A percentile compares a stretch with the other conserved stretches of the same genome.
These are phyloP conservation scores for Teleopsis dalmanni DNA, from an alignment of 1,140 invertebrate genomes.

Conservation along the genomic window DNA sequence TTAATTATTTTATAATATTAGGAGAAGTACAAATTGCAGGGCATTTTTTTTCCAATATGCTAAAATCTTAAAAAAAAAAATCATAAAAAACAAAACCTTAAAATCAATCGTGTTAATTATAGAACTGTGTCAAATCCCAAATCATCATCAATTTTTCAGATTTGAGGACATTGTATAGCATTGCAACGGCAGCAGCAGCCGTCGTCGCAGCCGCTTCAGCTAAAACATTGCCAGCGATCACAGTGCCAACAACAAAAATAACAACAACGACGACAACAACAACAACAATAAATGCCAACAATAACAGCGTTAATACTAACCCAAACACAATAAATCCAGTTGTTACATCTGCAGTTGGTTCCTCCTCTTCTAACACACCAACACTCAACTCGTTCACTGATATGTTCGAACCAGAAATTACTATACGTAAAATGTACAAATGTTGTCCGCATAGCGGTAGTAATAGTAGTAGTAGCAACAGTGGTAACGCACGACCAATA, in stretches of 20 bases:
- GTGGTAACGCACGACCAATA: not conserved
- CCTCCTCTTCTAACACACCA: constrained; percentile 2
- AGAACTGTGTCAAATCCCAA: constrained; percentile 4
- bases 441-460: constrained; percentile 19
- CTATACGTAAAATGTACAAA: constrained; percentile 39
- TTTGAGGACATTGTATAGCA: constrained; percentile 44
- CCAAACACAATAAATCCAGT: not conserved
- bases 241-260: constrained; percentile 1
- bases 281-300: constrained; percentile 17
- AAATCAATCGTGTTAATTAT: too few species aligned
- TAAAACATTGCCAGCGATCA: not conserved
- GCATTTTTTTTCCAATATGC: too few species aligned
- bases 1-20: too few species aligned
- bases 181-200: constrained; percentile 36
- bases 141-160: constrained; percentile 35
- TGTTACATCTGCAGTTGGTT: too few species aligned
- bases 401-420: constrained; percentile 34
- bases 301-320: constrained; percentile 6
- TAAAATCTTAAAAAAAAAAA: too few species aligned
- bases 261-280: constrained; percentile 1
- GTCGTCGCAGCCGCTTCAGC: constrained; percentile 25
- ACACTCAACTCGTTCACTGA: constrained; percentile 12
- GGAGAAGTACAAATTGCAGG: too few species aligned
- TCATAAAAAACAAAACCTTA: constrained; percentile 1
- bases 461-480: not conserved